Conservation (phyloP, 2,797 vertebrate species). For the Champsocephalus esox region DNA sequence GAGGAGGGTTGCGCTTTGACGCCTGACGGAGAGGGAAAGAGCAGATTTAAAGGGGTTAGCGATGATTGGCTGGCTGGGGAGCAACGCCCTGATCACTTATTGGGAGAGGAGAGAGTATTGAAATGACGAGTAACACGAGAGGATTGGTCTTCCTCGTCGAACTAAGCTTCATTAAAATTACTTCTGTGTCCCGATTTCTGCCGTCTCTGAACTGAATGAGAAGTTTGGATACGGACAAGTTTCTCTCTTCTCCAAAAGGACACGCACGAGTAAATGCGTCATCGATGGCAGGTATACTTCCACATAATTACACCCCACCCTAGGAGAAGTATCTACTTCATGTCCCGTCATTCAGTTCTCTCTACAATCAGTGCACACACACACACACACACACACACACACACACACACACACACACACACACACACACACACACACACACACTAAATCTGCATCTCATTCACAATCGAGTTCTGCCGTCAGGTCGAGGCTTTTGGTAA, state of each 20-base stretch:
- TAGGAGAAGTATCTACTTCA: conserved; percentile 15
- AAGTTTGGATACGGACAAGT: not conserved
- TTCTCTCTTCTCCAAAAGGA: not conserved
- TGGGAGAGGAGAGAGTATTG: too few species aligned
- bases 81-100: too few species aligned
- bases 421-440: not conserved
- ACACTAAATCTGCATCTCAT: too few species aligned
- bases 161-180: not conserved
- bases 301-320: not conserved
- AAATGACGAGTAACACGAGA: too few species aligned
- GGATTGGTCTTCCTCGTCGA: too few species aligned
- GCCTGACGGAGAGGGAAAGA: too few species aligned
- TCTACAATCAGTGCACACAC: conserved; percentile 8
- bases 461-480: too few species aligned
- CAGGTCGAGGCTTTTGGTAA: too few species aligned
- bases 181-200: conserved; percentile 1
- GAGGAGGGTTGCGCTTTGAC: too few species aligned
- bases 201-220: too few species aligned
- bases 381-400: conserved; percentile 1
- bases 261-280: not conserved
- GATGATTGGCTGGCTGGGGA: too few species aligned
- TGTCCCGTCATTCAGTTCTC: conserved; percentile 13
- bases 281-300: not conserved
- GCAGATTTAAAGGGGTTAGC: too few species aligned
- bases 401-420: not conserved